Evolutionary conservation across 2,113 vertebrate species (phyloP).

Genomic region (Hassar affinis): DNA sequence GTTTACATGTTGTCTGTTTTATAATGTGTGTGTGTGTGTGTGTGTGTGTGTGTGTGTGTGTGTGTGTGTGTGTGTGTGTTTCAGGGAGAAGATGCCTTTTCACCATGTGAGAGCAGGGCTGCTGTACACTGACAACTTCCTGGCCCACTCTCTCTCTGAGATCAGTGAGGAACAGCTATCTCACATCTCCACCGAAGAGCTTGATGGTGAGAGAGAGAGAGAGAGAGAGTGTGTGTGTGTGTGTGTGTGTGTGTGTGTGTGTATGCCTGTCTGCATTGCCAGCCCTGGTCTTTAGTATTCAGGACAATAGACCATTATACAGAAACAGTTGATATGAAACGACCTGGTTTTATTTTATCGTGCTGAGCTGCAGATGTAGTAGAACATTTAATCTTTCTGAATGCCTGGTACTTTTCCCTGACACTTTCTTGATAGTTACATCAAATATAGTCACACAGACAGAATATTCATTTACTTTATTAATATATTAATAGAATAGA

Average conservation of each 20-base stretch:
- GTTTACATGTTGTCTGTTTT: background rate
- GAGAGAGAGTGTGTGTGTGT: conserved; percentile 49
- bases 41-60: conserved; percentile 45
- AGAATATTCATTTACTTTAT: background rate
- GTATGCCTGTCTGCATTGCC: background rate
- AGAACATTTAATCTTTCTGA: background rate
- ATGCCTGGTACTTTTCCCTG: background rate
- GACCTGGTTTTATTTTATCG: background rate
- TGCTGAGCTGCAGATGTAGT: background rate
- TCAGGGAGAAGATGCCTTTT: conserved; percentile 98
- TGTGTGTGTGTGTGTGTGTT: conserved; percentile 15
- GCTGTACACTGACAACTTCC: conserved; percentile 97
- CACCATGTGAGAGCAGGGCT: conserved; percentile 95
- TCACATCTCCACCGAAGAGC: conserved; percentile 94
- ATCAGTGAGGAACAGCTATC: conserved; percentile 91
- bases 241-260: conserved; percentile 45
- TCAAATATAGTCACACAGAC: background rate
- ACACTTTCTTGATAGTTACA: background rate
- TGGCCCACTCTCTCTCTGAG: conserved; percentile 89
- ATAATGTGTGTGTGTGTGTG: too few species aligned
- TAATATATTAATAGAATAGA: background rate
- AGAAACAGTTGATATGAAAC: background rate
- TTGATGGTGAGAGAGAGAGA: conserved; percentile 94
- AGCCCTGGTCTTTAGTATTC: background rate
- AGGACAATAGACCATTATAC: background rate